Percentiles rank a stretch among this genome's conserved stretches.
Conservation (phyloP, 1,140 invertebrate species). For the Zaprionus gabonicus region DNA sequence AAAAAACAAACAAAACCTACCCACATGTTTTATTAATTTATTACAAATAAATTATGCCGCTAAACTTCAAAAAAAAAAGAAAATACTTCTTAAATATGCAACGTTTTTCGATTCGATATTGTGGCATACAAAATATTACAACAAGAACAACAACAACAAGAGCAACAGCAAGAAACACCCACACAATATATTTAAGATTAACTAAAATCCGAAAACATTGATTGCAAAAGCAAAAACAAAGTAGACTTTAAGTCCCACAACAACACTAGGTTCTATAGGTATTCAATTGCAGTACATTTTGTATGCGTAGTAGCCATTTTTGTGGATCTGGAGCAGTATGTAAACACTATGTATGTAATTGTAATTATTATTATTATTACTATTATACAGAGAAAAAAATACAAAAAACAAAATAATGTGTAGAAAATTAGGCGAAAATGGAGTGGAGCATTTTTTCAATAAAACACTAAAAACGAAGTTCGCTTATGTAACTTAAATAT, state of each 20-base stretch:
- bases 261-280: conserved; percentile 62
- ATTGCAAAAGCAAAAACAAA: conserved; percentile 62
- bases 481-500: conserved; percentile 35
- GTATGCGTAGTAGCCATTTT: conserved; percentile 78
- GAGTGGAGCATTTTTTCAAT: conserved; percentile 82
- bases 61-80: conserved; percentile 40
- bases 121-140: conserved; percentile 32
- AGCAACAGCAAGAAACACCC: conserved; percentile 38
- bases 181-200: conserved; percentile 48
- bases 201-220: conserved; percentile 45
- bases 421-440: conserved; percentile 81
- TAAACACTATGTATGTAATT: conserved; percentile 73
- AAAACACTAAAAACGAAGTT: conserved; percentile 69
- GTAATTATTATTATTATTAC: conserved; percentile 77
- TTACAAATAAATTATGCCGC: conserved; percentile 76
- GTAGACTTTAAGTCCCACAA: conserved; percentile 74
- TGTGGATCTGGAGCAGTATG: conserved; percentile 75
- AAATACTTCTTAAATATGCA: conserved; percentile 38
- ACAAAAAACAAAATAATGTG: conserved; percentile 62
- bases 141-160: conserved; percentile 11
- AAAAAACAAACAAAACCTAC: conserved; percentile 45
- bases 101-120: conserved; percentile 44
- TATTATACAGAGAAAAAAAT: conserved; percentile 65
- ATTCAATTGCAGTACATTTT: conserved; percentile 77
- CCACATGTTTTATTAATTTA: conserved; percentile 75